Percentiles rank a stretch among this genome's conserved stretches.
Conservation (phyloP, 2,113 vertebrate genomes). For the Ardeotis arabs region DNA sequence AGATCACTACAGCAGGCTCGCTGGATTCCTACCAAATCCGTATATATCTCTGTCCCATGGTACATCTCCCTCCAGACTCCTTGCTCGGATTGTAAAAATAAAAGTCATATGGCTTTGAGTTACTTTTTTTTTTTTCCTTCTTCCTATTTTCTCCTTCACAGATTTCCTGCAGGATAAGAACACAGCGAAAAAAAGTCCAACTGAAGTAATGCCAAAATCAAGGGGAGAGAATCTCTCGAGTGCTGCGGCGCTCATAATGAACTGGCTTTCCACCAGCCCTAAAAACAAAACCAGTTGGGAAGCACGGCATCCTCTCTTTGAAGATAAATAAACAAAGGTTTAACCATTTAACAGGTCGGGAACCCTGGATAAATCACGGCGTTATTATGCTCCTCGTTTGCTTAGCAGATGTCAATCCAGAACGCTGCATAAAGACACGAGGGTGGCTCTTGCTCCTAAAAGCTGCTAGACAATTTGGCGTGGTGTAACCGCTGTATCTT, state of each 20-base stretch:
- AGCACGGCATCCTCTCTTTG: conserved; percentile 35
- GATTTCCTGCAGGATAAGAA: conserved; percentile 63
- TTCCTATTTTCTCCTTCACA: conserved; percentile 58
- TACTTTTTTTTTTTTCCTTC: background rate
- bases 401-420: background rate
- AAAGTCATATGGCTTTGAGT: background rate
- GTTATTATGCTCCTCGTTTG: background rate
- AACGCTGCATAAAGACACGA: background rate
- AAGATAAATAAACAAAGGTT: conserved; percentile 31
- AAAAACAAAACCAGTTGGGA: conserved; percentile 61
- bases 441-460: background rate
- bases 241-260: background rate
- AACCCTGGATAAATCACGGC: background rate
- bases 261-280: conserved; percentile 54
- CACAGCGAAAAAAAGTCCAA: background rate
- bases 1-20: background rate
- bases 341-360: background rate
- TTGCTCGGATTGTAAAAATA: background rate
- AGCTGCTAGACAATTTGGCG: background rate
- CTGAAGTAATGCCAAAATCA: conserved; percentile 59
- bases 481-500: background rate
- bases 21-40: conserved; percentile 1
- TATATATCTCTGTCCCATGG: background rate
- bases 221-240: conserved; percentile 6
- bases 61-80: background rate